Percentiles rank a stretch among this genome's conserved stretches.
phyloP scores from a whole-genome alignment of 1,140 invertebrate species.

The Daktulosphaira vitifoliae region DNA sequence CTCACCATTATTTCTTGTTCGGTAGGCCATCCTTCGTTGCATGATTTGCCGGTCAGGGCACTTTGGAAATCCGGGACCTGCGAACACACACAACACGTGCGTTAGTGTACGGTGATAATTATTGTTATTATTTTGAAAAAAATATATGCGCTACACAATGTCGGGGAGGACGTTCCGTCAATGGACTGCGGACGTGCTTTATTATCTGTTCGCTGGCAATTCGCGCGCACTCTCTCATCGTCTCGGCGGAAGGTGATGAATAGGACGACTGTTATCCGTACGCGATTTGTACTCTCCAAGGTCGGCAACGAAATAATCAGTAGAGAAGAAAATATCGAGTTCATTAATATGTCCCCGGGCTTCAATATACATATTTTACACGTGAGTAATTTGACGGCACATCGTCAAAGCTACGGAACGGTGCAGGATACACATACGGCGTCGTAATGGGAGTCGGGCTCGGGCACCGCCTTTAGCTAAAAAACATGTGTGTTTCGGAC shows the following conservation, averaged over 20 bases:
- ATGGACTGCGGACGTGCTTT: no score
- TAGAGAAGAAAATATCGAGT: background rate
- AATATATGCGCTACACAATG: no score
- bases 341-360: constrained; percentile 20
- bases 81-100: constrained; percentile 7
- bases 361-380: constrained; percentile 30
- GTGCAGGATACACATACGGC: background rate
- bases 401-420: constrained; percentile 12
- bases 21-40: constrained; percentile 40
- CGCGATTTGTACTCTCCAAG: background rate
- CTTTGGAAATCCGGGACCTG: constrained; percentile 40
- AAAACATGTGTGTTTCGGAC: constrained; percentile 27
- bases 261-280: background rate
- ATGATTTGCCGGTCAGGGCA: constrained; percentile 37
- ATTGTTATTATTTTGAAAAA: no score
- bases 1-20: constrained; percentile 42
- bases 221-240: no score
- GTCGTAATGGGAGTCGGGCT: no score
- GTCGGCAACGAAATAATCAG: constrained; percentile 6
- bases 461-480: constrained; percentile 22
- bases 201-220: no score
- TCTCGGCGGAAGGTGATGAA: background rate
- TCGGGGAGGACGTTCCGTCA: no score
- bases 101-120: no score
- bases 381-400: constrained; percentile 29